A percentile compares a stretch with the other conserved stretches of the same genome.
Evolutionary conservation across 2,888 invertebrate species (phyloP).

Genomic region (Colletes collaris): DNA sequence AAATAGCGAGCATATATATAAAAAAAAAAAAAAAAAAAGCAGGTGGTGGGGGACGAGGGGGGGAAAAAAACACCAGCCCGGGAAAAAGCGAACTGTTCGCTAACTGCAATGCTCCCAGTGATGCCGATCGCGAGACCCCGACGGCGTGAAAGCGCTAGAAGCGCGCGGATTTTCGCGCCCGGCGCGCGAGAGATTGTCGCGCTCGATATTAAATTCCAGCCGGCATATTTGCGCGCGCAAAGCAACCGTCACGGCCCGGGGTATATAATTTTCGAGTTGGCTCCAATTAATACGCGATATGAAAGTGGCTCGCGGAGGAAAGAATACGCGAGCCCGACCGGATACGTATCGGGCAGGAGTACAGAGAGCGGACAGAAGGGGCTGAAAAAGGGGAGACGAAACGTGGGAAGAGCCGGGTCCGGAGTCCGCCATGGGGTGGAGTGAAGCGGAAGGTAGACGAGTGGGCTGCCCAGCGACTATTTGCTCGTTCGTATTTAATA

Average conservation of each 20-base stretch:
- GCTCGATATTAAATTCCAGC: constrained; percentile 66
- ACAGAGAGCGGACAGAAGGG: constrained; percentile 33
- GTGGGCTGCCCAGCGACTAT: constrained; percentile 63
- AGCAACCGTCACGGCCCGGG: constrained; percentile 62
- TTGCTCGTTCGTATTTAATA: constrained; percentile 71
- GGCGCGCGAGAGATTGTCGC: constrained; percentile 36
- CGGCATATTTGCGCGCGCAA: constrained; percentile 68
- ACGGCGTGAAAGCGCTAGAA: constrained; percentile 53
- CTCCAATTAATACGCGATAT: constrained; percentile 75
- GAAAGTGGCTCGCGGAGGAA: constrained; percentile 67
- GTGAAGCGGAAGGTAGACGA: constrained; percentile 40
- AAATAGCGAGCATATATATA: constrained; percentile 42
- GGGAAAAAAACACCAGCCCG: background rate
- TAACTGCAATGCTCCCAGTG: constrained; percentile 50
- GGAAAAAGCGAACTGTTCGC: constrained; percentile 48
- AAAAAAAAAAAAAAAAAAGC: constrained; percentile 27
- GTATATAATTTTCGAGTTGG: constrained; percentile 74
- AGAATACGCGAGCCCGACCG: constrained; percentile 48
- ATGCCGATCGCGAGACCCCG: constrained; percentile 49
- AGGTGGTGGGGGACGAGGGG: no score
- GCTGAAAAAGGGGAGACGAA: constrained; percentile 32
- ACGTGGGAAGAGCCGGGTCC: constrained; percentile 38
- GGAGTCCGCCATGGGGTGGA: constrained; percentile 19
- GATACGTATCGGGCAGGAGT: constrained; percentile 43
- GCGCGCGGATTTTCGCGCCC: constrained; percentile 70